A percentile compares a stretch with the other conserved stretches of the same genome.
phyloP scores from a whole-genome alignment of 2,113 vertebrate genomes.

The Dipodomys stephensi region DNA sequence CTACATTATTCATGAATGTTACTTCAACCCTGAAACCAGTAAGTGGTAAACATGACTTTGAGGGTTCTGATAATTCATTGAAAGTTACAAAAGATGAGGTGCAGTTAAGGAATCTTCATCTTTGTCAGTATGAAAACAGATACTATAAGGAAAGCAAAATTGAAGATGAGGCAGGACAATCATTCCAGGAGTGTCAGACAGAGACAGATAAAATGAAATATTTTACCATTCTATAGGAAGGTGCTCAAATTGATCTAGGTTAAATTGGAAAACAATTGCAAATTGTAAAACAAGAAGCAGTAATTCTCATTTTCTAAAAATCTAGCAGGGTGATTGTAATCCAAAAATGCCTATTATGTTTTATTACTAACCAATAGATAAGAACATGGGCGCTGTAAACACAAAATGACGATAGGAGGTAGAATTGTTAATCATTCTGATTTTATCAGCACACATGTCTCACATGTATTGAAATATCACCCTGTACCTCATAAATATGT shows the following conservation, averaged over 20 bases:
- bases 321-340: neutral
- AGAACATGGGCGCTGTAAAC: neutral
- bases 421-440: neutral
- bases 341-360: neutral
- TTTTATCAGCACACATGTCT: neutral
- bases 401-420: neutral
- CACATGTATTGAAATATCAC: neutral
- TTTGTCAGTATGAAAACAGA: neutral
- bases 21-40: neutral
- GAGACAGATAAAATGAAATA: neutral
- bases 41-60: neutral
- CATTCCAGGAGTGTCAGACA: neutral
- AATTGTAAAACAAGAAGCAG: neutral
- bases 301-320: neutral
- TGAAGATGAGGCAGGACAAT: neutral
- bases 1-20: neutral
- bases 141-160: neutral
- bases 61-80: neutral
- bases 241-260: neutral
- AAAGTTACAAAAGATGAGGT: neutral
- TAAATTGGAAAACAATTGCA: neutral
- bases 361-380: neutral
- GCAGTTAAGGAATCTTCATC: too few species aligned
- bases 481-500: neutral
- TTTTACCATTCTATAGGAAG: neutral